Evolutionary conservation across 37 sponge, comb jelly and placozoan genomes (phyloP).

Genomic region (Chondrosia reniformis): DNA sequence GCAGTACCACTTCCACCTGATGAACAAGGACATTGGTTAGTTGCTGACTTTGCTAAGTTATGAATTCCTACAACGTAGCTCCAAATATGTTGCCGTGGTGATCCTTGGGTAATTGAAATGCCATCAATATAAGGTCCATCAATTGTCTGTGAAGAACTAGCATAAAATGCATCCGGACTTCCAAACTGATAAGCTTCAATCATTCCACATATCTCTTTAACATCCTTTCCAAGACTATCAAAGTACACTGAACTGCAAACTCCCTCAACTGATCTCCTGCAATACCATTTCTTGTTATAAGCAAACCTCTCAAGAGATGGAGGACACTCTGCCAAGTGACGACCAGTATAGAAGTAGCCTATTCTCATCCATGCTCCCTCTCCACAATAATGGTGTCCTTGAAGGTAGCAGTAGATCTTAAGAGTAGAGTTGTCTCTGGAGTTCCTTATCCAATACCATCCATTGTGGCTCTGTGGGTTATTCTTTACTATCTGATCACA

Average conservation of each 20-base stretch:
- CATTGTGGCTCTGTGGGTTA: neutral
- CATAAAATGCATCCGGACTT: neutral
- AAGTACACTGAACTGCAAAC: neutral
- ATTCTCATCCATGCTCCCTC: neutral
- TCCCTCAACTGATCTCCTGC: neutral
- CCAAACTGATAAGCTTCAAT: neutral
- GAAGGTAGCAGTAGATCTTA: neutral
- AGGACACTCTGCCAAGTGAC: neutral
- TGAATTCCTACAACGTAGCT: neutral
- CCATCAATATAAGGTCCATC: neutral
- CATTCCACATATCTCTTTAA: neutral
- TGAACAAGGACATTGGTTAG: constrained; percentile 8
- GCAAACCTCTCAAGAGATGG: neutral
- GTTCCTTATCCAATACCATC: neutral
- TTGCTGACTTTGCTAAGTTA: neutral
- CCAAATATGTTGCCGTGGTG: neutral
- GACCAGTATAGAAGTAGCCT: neutral
- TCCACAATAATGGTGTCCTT: constrained; percentile 6
- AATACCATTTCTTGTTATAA: neutral
- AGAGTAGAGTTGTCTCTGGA: neutral
- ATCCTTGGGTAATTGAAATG: neutral
- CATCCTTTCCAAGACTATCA: neutral
- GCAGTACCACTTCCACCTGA: no score
- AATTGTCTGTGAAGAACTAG: neutral
- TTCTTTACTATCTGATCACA: neutral